Evolutionary conservation across 2,888 invertebrate genomes (phyloP), one percentile per base, ranked within the genome.

Genomic region (Spodoptera exigua): DNA sequence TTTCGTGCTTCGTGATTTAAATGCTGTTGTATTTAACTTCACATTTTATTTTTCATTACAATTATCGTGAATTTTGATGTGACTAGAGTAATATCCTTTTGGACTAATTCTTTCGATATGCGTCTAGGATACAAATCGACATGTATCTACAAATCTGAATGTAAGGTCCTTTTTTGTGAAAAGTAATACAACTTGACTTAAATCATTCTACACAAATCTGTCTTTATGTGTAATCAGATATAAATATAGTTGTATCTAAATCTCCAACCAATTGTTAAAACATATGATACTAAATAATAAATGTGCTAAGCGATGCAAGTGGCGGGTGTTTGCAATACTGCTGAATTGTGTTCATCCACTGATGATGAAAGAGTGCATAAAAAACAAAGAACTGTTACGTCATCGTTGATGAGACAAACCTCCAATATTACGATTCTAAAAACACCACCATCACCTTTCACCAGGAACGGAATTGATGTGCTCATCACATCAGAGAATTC

Each of bases 281-380:
- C 3, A n/a, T n/a, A 36, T 35, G 17, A n/a, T 47, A 18, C 36
- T 13, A 47, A 47, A 40, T 49, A 14, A 35, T 47, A 47, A 17
- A 35, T 36, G 35, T 35, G 47, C 47, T 34, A 17, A 35, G 41
- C 16, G 32, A 34, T 34, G 35, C 16, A 34, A 9, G 35, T 46
- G 41, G 35, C 34, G 16, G 35, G 46, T 14, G 46, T 60, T 60
- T 54, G 54, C 52, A 35, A 34, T 59, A 53, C 59, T 59, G 59
- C 47, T 59, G 53, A 59, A 59, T 53, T 41, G 36, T 53, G 39
- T 35, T 59, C 53, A 59, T 53, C 59, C 59, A 53, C 59, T 53
- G 40, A 59, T 59, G 53, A 59, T 35, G 59, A 53, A 59, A 53
- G 59, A 59, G 39, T 40, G 27, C 57, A 32, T 57, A 57, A 44